phyloP scores from a whole-genome alignment of 2,797 vertebrate species.

The Lycodopsis pacificus region DNA sequence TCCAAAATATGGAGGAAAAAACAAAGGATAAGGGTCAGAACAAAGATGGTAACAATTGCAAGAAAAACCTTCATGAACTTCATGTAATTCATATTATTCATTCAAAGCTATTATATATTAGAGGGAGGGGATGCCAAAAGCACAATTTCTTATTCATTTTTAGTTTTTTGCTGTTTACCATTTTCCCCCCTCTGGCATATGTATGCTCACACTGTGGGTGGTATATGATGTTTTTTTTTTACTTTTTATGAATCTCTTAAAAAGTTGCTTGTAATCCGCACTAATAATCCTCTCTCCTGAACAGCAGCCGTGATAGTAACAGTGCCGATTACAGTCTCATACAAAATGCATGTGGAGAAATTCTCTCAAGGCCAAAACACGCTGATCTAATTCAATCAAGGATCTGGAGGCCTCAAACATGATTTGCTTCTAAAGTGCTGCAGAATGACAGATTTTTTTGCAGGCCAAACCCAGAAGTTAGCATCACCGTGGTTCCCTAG shows the following conservation, averaged over 20 bases:
- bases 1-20: constrained; percentile 8
- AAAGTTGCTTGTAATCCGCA: constrained; percentile 63
- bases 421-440: constrained; percentile 46
- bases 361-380: constrained; percentile 69
- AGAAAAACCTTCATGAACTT: background rate
- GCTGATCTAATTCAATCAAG: constrained; percentile 82
- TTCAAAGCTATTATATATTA: constrained; percentile 18
- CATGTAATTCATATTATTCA: constrained; percentile 4
- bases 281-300: constrained; percentile 68
- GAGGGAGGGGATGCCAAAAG: constrained; percentile 2
- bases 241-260: constrained; percentile 41
- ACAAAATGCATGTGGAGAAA: constrained; percentile 66
- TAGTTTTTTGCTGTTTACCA: constrained; percentile 2
- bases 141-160: constrained; percentile 10
- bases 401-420: constrained; percentile 70
- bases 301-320: constrained; percentile 61
- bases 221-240: constrained; percentile 16
- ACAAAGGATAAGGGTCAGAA: constrained; percentile 33
- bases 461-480: background rate
- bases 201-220: constrained; percentile 39
- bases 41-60: constrained; percentile 32
- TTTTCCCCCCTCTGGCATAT: constrained; percentile 20
- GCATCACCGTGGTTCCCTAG: background rate
- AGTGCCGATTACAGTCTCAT: constrained; percentile 71
- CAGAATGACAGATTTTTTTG: background rate